phyloP scores from a whole-genome alignment of 2,113 vertebrate genomes.

The Arvicanthis niloticus region DNA sequence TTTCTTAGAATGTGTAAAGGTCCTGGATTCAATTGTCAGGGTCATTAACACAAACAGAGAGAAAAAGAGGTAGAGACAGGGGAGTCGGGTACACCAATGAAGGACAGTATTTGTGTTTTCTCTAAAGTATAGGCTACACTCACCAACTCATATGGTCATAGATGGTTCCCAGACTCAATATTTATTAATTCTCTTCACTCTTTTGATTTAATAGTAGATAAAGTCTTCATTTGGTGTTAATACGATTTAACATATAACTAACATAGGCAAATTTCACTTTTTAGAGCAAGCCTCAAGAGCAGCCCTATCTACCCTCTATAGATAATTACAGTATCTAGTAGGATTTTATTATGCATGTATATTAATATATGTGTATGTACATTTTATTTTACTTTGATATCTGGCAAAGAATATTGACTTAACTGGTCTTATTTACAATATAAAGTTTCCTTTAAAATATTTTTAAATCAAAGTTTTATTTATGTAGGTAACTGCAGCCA shows the following conservation, averaged over 20 bases:
- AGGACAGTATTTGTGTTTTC: constrained; percentile 18
- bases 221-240: constrained; percentile 16
- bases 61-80: background rate
- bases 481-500: too few relatives aligned
- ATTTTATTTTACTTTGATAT: constrained; percentile 28
- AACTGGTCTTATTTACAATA: constrained; percentile 26
- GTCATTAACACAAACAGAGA: background rate
- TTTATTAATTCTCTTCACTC: background rate
- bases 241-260: background rate
- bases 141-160: background rate
- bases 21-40: background rate
- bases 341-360: background rate
- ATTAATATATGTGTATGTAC: background rate
- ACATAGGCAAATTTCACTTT: constrained; percentile 10
- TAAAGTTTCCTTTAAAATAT: constrained; percentile 19
- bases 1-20: background rate
- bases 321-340: background rate
- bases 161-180: background rate
- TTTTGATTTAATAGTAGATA: constrained; percentile 35
- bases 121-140: constrained; percentile 47
- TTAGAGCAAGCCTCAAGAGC: background rate
- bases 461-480: background rate
- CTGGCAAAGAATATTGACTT: constrained; percentile 1
- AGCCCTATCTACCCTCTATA: background rate
- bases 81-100: background rate